Conservation (phyloP, 2,888 invertebrate species). For the Napeogenes sylphis region DNA sequence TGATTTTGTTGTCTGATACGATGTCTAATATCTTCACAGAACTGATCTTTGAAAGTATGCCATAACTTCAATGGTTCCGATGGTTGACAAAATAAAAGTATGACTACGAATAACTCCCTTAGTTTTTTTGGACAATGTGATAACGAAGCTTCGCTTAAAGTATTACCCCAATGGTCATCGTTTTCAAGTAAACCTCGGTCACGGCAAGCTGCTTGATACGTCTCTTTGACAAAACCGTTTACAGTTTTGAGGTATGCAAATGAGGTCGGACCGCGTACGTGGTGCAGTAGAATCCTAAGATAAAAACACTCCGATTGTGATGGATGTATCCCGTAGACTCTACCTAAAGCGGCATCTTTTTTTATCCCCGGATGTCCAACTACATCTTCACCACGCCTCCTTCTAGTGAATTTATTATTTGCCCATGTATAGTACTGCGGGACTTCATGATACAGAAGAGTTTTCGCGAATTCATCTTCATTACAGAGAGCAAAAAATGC, state of each 20-base stretch:
- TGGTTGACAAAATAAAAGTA: constrained; percentile 30
- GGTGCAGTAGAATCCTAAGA: constrained; percentile 33
- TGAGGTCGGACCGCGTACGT: constrained; percentile 21
- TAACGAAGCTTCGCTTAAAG: constrained; percentile 25
- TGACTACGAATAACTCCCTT: constrained; percentile 33
- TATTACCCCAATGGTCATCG: constrained; percentile 16
- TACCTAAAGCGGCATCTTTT: constrained; percentile 32
- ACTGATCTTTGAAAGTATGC: constrained; percentile 14
- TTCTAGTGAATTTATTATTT: constrained; percentile 25
- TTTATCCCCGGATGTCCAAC: constrained; percentile 31
- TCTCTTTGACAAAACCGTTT: constrained; percentile 31
- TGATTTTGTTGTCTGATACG: constrained; percentile 27
- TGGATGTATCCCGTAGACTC: constrained; percentile 38
- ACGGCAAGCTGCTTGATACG: constrained; percentile 29
- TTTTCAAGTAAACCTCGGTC: constrained; percentile 23
- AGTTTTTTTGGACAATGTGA: constrained; percentile 24
- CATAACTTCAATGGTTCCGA: constrained; percentile 23
- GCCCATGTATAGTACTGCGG: constrained; percentile 33
- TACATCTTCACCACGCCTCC: constrained; percentile 27
- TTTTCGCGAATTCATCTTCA: constrained; percentile 25
- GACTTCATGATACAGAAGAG: constrained; percentile 32
- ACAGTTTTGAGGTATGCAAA: constrained; percentile 34
- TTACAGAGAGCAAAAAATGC: constrained; percentile 10
- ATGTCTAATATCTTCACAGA: constrained; percentile 17
- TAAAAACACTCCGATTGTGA: constrained; percentile 32